phyloP scores from a whole-genome alignment of 2,113 vertebrate species.

The Chrysemys picta region DNA sequence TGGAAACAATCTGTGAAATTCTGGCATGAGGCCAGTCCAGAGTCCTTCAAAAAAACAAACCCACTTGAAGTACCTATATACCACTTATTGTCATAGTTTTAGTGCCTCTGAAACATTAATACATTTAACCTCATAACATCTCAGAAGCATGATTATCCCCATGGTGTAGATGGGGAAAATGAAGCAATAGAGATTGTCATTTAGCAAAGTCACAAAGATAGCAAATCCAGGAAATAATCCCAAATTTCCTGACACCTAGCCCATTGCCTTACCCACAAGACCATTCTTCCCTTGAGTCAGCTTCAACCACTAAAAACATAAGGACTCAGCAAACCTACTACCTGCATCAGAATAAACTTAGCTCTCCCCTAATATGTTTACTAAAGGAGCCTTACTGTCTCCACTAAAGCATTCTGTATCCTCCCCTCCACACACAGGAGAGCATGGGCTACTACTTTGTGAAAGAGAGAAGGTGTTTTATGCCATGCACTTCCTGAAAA shows the following conservation, averaged over 20 bases:
- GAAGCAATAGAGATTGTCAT: constrained; percentile 14
- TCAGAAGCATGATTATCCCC: background rate
- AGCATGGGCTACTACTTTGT: background rate
- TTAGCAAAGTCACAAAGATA: constrained; percentile 9
- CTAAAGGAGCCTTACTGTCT: background rate
- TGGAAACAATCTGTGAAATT: fast-evolving
- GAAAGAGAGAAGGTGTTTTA: background rate
- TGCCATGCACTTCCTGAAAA: background rate
- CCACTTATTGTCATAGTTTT: background rate
- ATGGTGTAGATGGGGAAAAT: background rate
- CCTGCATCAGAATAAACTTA: background rate
- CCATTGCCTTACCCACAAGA: constrained; percentile 9
- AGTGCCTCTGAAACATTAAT: background rate
- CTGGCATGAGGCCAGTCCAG: background rate
- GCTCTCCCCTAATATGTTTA: background rate
- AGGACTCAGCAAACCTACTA: background rate
- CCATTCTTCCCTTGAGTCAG: background rate
- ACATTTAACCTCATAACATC: constrained; percentile 42
- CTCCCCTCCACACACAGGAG: background rate
- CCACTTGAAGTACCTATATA: background rate
- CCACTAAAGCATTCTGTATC: background rate
- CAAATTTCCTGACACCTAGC: constrained; percentile 38
- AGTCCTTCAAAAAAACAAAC: background rate
- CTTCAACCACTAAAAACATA: background rate
- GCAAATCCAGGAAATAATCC: constrained; percentile 51